Percentiles rank a stretch among this genome's conserved stretches.
These are phyloP conservation scores for Drosophila watanabei DNA, from an alignment of 1,140 invertebrate species.

Conservation along the genomic window DNA sequence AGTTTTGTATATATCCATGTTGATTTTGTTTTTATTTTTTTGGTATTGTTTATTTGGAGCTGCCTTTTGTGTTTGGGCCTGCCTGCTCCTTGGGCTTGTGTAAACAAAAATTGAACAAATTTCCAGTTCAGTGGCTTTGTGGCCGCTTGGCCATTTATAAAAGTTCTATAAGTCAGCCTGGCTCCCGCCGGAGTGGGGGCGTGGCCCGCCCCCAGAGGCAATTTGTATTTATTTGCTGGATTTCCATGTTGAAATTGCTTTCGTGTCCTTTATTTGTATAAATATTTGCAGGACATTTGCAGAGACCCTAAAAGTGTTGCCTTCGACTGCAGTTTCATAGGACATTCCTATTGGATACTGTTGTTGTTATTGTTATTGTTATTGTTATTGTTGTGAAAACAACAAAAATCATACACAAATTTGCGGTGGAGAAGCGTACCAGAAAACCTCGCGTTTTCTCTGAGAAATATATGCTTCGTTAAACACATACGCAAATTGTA, in stretches of 20 bases:
- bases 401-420: slow-evolving; percentile 79
- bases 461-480: slow-evolving; percentile 63
- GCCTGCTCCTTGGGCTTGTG: slow-evolving; percentile 42
- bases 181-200: slow-evolving; percentile 11
- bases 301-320: slow-evolving; percentile 45
- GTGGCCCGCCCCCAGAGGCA: slow-evolving; percentile 43
- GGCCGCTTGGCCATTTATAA: slow-evolving; percentile 70
- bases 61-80: slow-evolving; percentile 22
- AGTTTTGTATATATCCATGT: slow-evolving; percentile 11
- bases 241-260: slow-evolving; percentile 60
- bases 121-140: slow-evolving; percentile 81
- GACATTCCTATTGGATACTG: background rate
- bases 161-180: slow-evolving; percentile 47
- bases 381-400: slow-evolving; percentile 18
- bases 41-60: slow-evolving; percentile 7
- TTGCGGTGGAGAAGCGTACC: slow-evolving; percentile 51
- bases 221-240: slow-evolving; percentile 79
- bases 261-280: slow-evolving; percentile 58
- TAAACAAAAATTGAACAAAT: slow-evolving; percentile 79
- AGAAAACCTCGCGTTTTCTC: slow-evolving; percentile 4
- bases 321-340: slow-evolving; percentile 24
- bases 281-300: slow-evolving; percentile 64
- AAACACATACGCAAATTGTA: slow-evolving; percentile 77
- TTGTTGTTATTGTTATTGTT: background rate
- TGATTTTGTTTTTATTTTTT: slow-evolving; percentile 27